Evolutionary conservation across 1,140 invertebrate genomes (phyloP), one percentile per base, ranked within the genome.

Genomic region (Daktulosphaira vitifoliae): DNA sequence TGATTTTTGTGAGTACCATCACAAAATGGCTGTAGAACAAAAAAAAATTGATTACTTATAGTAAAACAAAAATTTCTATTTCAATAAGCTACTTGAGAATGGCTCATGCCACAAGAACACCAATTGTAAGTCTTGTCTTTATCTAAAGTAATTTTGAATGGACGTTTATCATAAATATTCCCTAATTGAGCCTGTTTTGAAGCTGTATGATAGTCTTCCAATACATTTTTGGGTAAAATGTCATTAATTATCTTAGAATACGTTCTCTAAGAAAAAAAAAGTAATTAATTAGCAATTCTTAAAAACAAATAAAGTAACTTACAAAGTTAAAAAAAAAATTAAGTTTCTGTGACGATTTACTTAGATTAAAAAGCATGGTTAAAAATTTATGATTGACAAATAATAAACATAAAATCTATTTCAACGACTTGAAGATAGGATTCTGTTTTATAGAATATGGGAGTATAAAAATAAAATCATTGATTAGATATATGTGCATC

Each of bases 41-140:
- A n/a, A n/a, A n/a, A n/a, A n/a, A 37, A 52, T 23, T 50, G 25
- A 26, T 22, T 8, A 26, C 20, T 6, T 22, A 48, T 52, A 22
- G 20, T 15, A 23, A 26, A 52, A 6, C 25, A n/a, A 20, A 20
- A 9, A 11, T 15, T 8, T 20, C 8, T 23, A n/a, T 16, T 26
- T 52, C 20, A 6, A n/a, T 52, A 23, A 52, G 67, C 70, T 74
- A 83, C 83, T 78, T 86, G 93, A 56, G 75, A 83, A 70, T 92
- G 87, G 70, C 93, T 96, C 59, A 84, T 82, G 3, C 96, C 96
- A 79, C 96, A 98, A 3, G 87, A 75, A 76, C 96, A 99, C 93
- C 94, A 99, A 15, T 78, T 74, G 75, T 98, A 98, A n/a, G 75
- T 83, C 78, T 96, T 95, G 23, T 83, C 84, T 68, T 79, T 80